These are phyloP conservation scores for Penelope pileata DNA, from an alignment of 2,113 vertebrate genomes.

Conservation along the genomic window DNA sequence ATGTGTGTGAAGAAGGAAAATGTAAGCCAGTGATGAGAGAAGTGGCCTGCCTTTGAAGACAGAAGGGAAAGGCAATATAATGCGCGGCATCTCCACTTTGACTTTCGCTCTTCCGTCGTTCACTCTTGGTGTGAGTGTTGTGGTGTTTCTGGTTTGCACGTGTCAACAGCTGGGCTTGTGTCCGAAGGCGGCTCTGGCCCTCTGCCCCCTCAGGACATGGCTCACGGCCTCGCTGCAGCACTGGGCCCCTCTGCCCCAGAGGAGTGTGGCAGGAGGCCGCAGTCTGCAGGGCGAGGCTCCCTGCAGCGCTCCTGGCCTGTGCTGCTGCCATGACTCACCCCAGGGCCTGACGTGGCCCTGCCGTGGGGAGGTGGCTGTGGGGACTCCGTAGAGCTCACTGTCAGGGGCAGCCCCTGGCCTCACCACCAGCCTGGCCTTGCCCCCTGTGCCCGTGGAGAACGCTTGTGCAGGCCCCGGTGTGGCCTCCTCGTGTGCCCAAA, in stretches of 20 bases:
- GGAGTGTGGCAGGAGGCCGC: too few species aligned
- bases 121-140: neutral
- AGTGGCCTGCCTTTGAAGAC: neutral
- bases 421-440: too few species aligned
- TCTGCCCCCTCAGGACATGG: slow-evolving; percentile 11
- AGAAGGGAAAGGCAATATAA: neutral
- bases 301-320: too few species aligned
- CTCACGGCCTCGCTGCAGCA: neutral
- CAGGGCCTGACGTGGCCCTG: slow-evolving; percentile 18
- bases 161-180: neutral
- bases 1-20: neutral
- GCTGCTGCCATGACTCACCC: neutral
- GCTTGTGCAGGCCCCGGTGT: too few species aligned
- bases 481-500: neutral
- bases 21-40: neutral
- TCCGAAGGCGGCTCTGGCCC: slow-evolving; percentile 24
- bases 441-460: too few species aligned
- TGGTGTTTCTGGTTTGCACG: neutral
- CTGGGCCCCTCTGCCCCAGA: too few species aligned
- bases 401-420: too few species aligned
- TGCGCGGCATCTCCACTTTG: neutral
- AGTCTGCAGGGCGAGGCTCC: too few species aligned
- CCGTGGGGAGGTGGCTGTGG: neutral
- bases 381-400: neutral
- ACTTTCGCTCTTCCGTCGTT: neutral